A percentile compares a stretch with the other conserved stretches of the same genome.
These are phyloP conservation scores for Chlorops oryzae DNA, from an alignment of 1,140 invertebrate species.

Conservation along the genomic window DNA sequence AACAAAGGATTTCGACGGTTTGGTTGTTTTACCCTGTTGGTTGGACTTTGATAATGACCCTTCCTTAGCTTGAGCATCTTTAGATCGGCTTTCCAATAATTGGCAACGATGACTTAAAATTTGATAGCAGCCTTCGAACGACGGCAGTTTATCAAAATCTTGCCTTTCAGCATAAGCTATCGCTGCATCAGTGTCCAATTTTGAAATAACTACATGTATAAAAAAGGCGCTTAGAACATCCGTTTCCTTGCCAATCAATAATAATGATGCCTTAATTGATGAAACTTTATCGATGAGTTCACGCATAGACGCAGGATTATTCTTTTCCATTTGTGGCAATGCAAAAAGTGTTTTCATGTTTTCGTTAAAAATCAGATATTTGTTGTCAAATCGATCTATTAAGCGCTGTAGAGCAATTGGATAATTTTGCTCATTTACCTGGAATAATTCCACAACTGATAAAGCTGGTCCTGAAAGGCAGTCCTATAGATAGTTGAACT, in stretches of 20 bases:
- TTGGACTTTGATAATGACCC: too few species aligned
- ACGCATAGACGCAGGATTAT: background rate
- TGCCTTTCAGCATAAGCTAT: slow-evolving; percentile 2
- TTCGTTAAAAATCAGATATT: slow-evolving; percentile 2
- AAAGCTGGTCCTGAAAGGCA: slow-evolving; percentile 4
- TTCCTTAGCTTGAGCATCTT: too few species aligned
- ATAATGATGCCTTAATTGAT: background rate
- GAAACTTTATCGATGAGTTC: background rate
- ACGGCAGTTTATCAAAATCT: slow-evolving; percentile 7
- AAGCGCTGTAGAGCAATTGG: slow-evolving; percentile 2
- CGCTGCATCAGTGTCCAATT: slow-evolving; percentile 8
- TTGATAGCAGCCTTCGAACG: background rate
- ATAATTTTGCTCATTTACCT: slow-evolving; percentile 9
- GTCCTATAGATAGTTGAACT: too few species aligned
- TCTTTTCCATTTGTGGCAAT: background rate
- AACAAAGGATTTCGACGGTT: too few species aligned
- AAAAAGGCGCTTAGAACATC: slow-evolving; percentile 7
- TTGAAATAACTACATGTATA: slow-evolving; percentile 7
- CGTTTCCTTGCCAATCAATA: slow-evolving; percentile 3
- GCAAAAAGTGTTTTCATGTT: background rate
- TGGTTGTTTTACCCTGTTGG: too few species aligned
- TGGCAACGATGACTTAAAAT: slow-evolving; percentile 4
- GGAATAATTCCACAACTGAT: slow-evolving; percentile 3
- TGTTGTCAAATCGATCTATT: slow-evolving; percentile 9
- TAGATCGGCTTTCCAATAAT: slow-evolving; percentile 2